Percentiles rank a stretch among this genome's conserved stretches.
Evolutionary conservation across 2,888 invertebrate genomes (phyloP).

Genomic region (Hypolimnas misippus): DNA sequence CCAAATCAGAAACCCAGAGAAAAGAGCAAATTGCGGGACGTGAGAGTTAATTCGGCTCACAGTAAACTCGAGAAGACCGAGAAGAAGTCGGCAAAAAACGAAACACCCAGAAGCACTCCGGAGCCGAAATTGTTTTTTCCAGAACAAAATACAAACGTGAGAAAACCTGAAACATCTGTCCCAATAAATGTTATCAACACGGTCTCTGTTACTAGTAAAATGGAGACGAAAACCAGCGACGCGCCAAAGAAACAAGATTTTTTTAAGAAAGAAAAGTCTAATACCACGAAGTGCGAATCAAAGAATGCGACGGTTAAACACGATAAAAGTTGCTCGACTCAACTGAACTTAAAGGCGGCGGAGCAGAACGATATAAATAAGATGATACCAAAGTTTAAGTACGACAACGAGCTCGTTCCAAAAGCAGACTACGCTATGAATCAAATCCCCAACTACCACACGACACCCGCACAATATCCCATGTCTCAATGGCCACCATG

Average conservation of each 20-base stretch:
- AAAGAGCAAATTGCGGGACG: conserved; percentile 76
- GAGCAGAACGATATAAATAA: conserved; percentile 83
- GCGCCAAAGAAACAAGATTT: conserved; percentile 79
- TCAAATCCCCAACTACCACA: conserved; percentile 87
- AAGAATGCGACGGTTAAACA: conserved; percentile 73
- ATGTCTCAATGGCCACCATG: conserved; percentile 84
- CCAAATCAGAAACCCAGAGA: conserved; percentile 70
- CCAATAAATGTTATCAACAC: conserved; percentile 78
- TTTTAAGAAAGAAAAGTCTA: conserved; percentile 80
- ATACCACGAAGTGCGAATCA: conserved; percentile 63
- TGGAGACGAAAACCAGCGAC: conserved; percentile 68
- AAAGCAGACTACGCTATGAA: conserved; percentile 86
- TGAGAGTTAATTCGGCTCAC: conserved; percentile 78
- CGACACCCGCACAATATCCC: conserved; percentile 84
- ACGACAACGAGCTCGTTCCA: conserved; percentile 81
- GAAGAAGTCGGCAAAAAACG: conserved; percentile 68
- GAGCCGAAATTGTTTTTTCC: conserved; percentile 80
- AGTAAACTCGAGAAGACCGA: conserved; percentile 77
- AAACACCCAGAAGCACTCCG: conserved; percentile 71
- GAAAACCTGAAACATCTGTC: conserved; percentile 77
- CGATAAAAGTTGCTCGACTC: conserved; percentile 71
- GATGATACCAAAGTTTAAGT: conserved; percentile 79
- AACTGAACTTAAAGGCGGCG: conserved; percentile 63
- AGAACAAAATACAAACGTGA: conserved; percentile 61
- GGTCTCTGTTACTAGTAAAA: conserved; percentile 64